Percentiles rank a stretch among this genome's conserved stretches.
Evolutionary conservation across 1,140 invertebrate genomes (phyloP).

Genomic region (Leptopilina clavipes): DNA sequence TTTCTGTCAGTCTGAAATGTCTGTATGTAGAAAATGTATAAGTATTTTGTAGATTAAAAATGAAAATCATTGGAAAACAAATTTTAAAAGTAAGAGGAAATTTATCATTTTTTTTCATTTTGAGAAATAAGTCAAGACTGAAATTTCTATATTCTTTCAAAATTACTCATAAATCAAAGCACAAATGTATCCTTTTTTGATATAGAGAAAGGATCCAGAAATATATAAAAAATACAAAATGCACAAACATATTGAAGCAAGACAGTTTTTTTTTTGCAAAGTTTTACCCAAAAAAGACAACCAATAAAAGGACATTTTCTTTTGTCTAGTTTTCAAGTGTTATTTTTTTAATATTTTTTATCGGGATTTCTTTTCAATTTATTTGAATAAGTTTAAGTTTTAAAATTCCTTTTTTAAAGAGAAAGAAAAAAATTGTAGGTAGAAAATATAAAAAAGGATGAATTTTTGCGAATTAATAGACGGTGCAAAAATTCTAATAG

Average conservation of each 20-base stretch:
- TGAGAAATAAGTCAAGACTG: background rate
- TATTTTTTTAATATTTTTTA: too few relatives aligned
- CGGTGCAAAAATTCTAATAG: constrained; percentile 1
- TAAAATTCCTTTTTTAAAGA: background rate
- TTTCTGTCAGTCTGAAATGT: background rate
- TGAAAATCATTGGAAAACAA: too few relatives aligned
- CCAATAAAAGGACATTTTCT: background rate
- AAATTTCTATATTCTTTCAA: background rate
- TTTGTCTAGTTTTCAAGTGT: background rate
- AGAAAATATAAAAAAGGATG: constrained; percentile 6
- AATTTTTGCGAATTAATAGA: constrained; percentile 12
- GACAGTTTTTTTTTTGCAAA: background rate
- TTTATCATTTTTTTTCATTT: too few relatives aligned
- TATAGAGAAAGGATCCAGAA: background rate
- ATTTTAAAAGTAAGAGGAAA: too few relatives aligned
- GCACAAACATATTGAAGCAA: constrained; percentile 11
- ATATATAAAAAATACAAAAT: background rate
- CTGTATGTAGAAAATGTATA: background rate
- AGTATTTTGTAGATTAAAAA: background rate
- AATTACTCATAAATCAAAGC: background rate
- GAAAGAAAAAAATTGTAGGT: background rate
- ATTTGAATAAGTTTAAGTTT: too few relatives aligned
- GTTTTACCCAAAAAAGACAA: background rate
- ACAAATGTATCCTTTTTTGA: background rate
- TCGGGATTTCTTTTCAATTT: too few relatives aligned